phyloP scores from a whole-genome alignment of 1,140 invertebrate species.

The Lepidurus apus region DNA sequence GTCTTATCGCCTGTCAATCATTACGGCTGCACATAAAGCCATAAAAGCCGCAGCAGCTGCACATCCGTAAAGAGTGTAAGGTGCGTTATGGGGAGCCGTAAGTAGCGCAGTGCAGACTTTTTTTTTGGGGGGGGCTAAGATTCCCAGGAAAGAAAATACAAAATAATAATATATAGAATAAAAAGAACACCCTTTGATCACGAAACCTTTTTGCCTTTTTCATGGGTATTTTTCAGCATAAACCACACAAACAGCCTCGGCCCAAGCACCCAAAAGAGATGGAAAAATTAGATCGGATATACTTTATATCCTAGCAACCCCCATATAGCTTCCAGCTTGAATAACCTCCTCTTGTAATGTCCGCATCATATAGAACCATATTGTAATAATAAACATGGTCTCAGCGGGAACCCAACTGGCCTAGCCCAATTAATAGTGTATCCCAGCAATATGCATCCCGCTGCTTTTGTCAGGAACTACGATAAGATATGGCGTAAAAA shows the following conservation, averaged over 20 bases:
- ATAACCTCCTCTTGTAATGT: background rate
- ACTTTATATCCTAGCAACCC: conserved; percentile 8
- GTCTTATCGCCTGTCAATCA: conserved; percentile 21
- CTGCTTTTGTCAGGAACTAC: background rate
- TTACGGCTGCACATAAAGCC: conserved; percentile 5
- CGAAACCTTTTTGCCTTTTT: too few species aligned
- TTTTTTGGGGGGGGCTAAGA: too few species aligned
- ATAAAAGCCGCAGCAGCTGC: conserved; percentile 16
- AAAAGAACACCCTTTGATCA: too few species aligned
- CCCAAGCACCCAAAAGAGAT: background rate
- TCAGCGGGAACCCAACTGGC: conserved; percentile 2
- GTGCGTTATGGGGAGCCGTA: background rate
- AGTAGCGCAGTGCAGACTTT: too few species aligned
- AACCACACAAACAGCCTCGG: too few species aligned
- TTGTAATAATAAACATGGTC: conserved; percentile 16
- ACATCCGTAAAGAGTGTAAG: background rate
- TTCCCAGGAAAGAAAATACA: too few species aligned
- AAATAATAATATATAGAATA: too few species aligned
- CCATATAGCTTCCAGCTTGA: background rate
- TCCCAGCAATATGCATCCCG: conserved; percentile 17
- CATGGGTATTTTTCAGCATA: too few species aligned
- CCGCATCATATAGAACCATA: background rate
- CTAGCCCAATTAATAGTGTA: conserved; percentile 19
- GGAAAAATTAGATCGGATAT: background rate
- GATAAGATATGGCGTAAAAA: background rate